Evolutionary conservation across 2,888 invertebrate genomes (phyloP), one percentile per base, ranked within the genome.

Genomic region (Cryptophagus acutangulus): DNA sequence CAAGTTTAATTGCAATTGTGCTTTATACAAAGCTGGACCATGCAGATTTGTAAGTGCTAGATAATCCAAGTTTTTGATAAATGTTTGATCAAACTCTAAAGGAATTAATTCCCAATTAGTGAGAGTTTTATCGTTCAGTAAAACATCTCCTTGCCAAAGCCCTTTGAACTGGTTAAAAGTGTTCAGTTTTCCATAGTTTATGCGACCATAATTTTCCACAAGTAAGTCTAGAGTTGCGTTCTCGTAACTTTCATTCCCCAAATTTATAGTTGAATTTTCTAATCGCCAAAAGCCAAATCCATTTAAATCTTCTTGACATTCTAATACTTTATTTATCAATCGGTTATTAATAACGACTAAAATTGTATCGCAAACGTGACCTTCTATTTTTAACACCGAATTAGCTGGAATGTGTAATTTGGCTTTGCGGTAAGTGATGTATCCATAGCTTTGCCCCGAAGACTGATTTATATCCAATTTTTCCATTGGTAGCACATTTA

Each of bases 201-300:
- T 77, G 35, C 90, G 75, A 2, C 93, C 93, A 71, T 85, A 87
- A 64, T 86, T 90, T 69, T 93, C 92, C 1, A 73, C 71, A 2
- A 79, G 52, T 3, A 75, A 46, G 35, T 71, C 68, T 18, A 75
- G 45, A 34, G 59, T 63, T 2, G 62, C 62, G 2, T 57, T 53
- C 12, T 57, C 45, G 14, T 51, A 45, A 16, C 12, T 12, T 2
- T 44, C 20, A 2, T 53, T 30, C 2, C 60, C 57, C 12, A 72
- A 43, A 12, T 47, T 48, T 24, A 70, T 46, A 25, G 51, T 58
- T 1, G 63, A 58, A 47, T 70, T 60, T 48, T 60, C 57, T 14
- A 47, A 17, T 34, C 55, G 54, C 72, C 72, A 73, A 49, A 62
- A 72, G n/a, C 73, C 73, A 52, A 73, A 73, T 8, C 53, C 57